Base-by-base conservation (phyloP, 2,113 vertebrate species). In the Calypte anna region DNA sequence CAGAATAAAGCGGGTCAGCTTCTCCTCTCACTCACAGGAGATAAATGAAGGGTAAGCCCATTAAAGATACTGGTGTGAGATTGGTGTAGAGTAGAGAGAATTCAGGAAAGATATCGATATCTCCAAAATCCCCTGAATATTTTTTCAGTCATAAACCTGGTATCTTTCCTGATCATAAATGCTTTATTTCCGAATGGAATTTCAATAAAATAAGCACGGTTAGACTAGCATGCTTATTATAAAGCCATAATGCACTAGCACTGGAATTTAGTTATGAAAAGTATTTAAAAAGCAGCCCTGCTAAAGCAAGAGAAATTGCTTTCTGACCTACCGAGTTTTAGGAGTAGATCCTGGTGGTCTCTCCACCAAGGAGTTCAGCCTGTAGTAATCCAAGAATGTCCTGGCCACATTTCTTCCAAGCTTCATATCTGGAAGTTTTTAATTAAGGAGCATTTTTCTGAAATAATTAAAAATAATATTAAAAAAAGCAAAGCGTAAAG, bases 351-450 rank as follows among this genome's bases (percentile, higher is more conserved):
- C 85, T 44, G 97, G 93, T 53, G 97, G 97, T 97, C 97, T 98
- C 57, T 99, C 98, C 58, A 98, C 97, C 66, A 98, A 95, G 20
- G 98, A 92, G 90, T 98, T 99, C 90, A 99, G 98, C 91, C 98
- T 98, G 96, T 99, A 99, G 96, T 99, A 99, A 97, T 99, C 99
- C 97, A 99, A 95, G 96, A 99, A 99, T 0, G 99, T 99, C 69
- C 98, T 98, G 30, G 99, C 99, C 94, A 99, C 99, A 2, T 99
- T 99, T 86, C 98, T 98, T 84, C 99, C 99, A 94, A 99, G 97
- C 90, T 98, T 99, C 98, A 99, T 99, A 96, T 99, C 99, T 99
- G 97, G 90, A 63, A 82, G 57, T 62, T 91, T 46, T 84, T 78
- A 91, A 96, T 99, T 99, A 99, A 99, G 98, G 98, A 95, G 10